These are phyloP conservation scores for Hassar affinis DNA, from an alignment of 2,113 vertebrate genomes.

Conservation along the genomic window DNA sequence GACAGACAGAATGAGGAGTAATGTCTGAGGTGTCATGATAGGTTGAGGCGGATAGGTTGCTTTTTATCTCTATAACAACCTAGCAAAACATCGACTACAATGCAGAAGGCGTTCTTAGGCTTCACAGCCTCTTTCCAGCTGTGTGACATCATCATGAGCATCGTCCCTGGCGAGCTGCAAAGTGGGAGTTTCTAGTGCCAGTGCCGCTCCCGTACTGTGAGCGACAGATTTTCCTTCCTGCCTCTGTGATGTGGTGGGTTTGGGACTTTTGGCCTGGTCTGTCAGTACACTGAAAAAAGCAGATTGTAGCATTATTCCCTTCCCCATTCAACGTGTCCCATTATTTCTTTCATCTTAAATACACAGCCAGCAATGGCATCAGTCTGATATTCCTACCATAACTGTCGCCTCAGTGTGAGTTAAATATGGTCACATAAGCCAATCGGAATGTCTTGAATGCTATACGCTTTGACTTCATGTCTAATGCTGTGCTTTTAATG, in stretches of 20 bases:
- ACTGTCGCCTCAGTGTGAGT: neutral
- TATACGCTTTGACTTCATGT: neutral
- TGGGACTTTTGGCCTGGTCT: neutral
- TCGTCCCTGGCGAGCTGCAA: neutral
- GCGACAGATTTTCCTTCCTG: neutral
- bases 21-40: too few species aligned
- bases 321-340: neutral
- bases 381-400: neutral
- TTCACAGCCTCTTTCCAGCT: neutral
- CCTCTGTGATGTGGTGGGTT: conserved; percentile 10
- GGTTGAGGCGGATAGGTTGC: neutral
- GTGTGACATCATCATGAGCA: neutral
- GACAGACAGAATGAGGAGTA: too few species aligned
- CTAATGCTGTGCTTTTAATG: neutral
- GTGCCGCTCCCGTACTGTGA: neutral
- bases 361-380: neutral
- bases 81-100: neutral
- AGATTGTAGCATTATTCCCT: neutral
- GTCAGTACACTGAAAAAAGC: neutral
- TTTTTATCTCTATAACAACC: neutral
- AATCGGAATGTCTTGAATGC: neutral
- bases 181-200: neutral
- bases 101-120: neutral
- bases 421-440: neutral
- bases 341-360: neutral